Conservation (phyloP, 2,888 invertebrate species). For the Synanthedon formicaeformis region DNA sequence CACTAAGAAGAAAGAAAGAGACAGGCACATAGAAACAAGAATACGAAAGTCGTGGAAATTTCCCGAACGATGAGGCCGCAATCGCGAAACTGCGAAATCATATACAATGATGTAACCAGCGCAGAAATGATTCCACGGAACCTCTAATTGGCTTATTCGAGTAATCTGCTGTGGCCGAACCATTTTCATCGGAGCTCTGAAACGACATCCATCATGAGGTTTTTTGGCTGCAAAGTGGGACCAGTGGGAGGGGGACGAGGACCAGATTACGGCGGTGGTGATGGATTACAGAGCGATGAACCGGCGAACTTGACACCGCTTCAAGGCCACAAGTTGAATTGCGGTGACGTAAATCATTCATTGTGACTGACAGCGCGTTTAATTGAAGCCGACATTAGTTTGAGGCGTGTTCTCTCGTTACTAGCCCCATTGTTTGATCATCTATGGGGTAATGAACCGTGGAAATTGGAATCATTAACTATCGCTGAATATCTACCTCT, state of each 20-base stretch:
- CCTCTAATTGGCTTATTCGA: not conserved
- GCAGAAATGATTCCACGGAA: not conserved
- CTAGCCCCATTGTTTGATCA: slow-evolving; percentile 12
- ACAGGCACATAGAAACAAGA: not conserved
- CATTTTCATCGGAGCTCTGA: not conserved
- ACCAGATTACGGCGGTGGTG: slow-evolving; percentile 4
- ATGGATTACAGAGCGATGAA: slow-evolving; percentile 15
- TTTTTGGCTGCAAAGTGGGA: not conserved
- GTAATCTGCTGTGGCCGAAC: not conserved
- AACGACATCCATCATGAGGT: not conserved
- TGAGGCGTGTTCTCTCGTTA: slow-evolving; percentile 2
- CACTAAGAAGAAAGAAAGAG: too few species aligned
- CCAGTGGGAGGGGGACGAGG: not conserved
- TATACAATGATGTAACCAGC: not conserved
- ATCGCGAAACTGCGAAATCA: not conserved
- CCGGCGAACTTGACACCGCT: slow-evolving; percentile 28
- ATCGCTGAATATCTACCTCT: not conserved
- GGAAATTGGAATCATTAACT: slow-evolving; percentile 18
- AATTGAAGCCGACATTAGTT: slow-evolving; percentile 13
- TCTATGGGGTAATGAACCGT: slow-evolving; percentile 18
- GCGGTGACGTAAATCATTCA: slow-evolving; percentile 21
- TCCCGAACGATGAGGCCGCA: not conserved
- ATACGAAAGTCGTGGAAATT: not conserved
- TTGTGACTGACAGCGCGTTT: slow-evolving; percentile 27
- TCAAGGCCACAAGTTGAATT: slow-evolving; percentile 19